phyloP scores from a whole-genome alignment of 2,797 vertebrate genomes.

The Pogonophryne albipinna region DNA sequence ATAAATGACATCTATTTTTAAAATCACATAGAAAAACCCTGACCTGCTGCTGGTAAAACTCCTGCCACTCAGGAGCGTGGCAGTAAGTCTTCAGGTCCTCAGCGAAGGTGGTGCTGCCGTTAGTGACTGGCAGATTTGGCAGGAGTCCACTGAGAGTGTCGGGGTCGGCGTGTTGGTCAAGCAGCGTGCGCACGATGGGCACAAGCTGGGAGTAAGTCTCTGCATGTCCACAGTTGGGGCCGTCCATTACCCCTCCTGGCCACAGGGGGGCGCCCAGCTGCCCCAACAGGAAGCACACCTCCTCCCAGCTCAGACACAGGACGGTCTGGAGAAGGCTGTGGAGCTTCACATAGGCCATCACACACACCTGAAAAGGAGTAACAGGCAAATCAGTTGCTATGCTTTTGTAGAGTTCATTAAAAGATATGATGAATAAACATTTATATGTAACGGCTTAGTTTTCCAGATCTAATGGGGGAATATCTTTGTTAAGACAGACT shows the following conservation, averaged over 20 bases:
- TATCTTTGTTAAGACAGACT: background rate
- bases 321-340: conserved; percentile 93
- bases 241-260: conserved; percentile 60
- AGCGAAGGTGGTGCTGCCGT: conserved; percentile 94
- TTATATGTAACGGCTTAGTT: background rate
- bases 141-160: conserved; percentile 88
- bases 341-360: conserved; percentile 94
- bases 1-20: conserved; percentile 27
- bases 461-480: background rate
- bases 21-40: conserved; percentile 43
- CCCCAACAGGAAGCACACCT: conserved; percentile 89
- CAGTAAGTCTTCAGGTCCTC: conserved; percentile 95
- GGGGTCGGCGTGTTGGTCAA: conserved; percentile 91
- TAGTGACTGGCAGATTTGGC: conserved; percentile 93
- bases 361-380: conserved; percentile 86
- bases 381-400: background rate
- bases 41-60: conserved; percentile 93
- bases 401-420: background rate
- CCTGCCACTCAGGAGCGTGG: conserved; percentile 89
- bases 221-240: conserved; percentile 22
- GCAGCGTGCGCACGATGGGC: conserved; percentile 91
- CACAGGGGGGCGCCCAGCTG: conserved; percentile 81
- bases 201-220: conserved; percentile 92
- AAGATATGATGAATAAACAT: background rate
- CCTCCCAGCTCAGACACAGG: conserved; percentile 88